Evolutionary conservation across 2,888 invertebrate species (phyloP).

Genomic region (Troides aeacus): DNA sequence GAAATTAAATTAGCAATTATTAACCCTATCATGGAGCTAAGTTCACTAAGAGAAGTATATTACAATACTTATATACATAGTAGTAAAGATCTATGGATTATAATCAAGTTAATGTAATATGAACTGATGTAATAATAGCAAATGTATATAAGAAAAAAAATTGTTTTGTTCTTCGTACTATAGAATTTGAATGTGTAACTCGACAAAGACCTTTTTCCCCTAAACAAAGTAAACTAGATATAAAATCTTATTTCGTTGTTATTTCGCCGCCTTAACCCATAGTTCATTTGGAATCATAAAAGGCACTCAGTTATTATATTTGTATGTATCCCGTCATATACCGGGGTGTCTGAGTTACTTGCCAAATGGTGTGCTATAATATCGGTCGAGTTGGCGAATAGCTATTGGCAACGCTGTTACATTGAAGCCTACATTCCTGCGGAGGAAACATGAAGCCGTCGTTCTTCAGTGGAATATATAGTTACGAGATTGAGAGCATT

Average conservation of each 20-base stretch:
- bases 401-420: conserved; percentile 51
- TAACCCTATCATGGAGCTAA: no score
- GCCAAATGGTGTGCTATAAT: conserved; percentile 73
- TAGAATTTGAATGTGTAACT: conserved; percentile 55
- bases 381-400: conserved; percentile 55
- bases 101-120: no score
- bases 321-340: conserved; percentile 47
- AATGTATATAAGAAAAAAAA: background rate
- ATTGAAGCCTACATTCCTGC: conserved; percentile 44
- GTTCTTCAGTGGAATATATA: conserved; percentile 24
- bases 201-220: conserved; percentile 24
- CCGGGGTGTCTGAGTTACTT: conserved; percentile 48
- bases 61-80: no score
- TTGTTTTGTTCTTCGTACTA: conserved; percentile 34
- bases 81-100: no score
- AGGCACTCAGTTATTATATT: conserved; percentile 47
- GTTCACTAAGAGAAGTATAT: no score
- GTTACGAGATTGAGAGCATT: conserved; percentile 31
- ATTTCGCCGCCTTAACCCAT: conserved; percentile 46
- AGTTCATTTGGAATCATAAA: conserved; percentile 49
- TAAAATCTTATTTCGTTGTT: conserved; percentile 55
- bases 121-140: background rate
- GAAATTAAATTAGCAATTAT: no score
- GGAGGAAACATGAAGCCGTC: conserved; percentile 53
- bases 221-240: conserved; percentile 52